Conservation (phyloP, 2,113 vertebrate species). For the Centropus bengalensis region DNA sequence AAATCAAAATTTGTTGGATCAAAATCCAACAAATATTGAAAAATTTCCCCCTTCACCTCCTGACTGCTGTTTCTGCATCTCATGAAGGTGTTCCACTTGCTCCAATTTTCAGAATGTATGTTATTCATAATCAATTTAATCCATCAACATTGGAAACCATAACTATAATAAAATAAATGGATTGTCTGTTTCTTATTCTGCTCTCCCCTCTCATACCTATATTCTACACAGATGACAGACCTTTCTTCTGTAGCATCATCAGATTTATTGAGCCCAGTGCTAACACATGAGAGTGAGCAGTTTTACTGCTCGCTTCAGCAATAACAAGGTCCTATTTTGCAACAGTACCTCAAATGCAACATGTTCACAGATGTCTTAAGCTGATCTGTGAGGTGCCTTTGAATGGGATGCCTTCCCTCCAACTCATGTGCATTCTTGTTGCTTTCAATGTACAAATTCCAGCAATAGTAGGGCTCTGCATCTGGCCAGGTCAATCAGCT, state of each 20-base stretch:
- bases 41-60: neutral
- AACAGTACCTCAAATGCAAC: neutral
- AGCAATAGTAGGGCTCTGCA: neutral
- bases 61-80: neutral
- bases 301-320: neutral
- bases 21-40: neutral
- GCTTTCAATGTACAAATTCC: neutral
- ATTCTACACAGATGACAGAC: neutral
- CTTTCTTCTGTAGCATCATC: neutral
- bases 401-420: neutral
- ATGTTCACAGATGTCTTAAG: neutral
- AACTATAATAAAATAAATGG: neutral
- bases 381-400: neutral
- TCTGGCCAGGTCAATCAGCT: neutral
- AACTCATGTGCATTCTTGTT: neutral
- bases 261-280: neutral
- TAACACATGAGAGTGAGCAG: neutral
- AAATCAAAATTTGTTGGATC: too few species aligned
- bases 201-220: neutral
- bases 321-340: neutral
- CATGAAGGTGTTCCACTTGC: neutral
- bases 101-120: neutral
- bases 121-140: conserved; percentile 8
- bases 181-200: neutral
- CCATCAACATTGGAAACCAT: neutral